Evolutionary conservation across 2,888 invertebrate species (phyloP).

Genomic region (Lasioglossum figueresi): DNA sequence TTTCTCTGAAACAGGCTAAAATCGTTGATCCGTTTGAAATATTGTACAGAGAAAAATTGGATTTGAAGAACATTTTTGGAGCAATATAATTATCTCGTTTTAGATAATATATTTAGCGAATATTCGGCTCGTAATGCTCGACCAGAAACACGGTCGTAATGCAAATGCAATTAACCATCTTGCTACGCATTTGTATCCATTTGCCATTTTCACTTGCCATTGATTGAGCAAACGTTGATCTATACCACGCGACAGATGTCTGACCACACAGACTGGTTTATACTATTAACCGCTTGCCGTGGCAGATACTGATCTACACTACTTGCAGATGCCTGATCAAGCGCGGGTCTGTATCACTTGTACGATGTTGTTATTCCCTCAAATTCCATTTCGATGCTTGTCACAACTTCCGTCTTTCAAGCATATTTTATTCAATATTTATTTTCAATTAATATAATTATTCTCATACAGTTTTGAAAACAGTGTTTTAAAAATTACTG

Average conservation of each 20-base stretch:
- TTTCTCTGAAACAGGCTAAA: neutral
- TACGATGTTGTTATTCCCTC: neutral
- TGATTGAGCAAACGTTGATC: constrained; percentile 35
- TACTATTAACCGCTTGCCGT: constrained; percentile 16
- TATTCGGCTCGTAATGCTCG: neutral
- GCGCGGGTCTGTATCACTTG: neutral
- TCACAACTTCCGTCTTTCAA: neutral
- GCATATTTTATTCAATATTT: neutral
- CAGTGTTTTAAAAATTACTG: neutral
- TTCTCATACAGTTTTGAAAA: neutral
- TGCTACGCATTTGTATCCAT: constrained; percentile 6
- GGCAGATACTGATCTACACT: constrained; percentile 12
- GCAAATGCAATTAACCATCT: neutral
- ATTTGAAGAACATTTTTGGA: neutral
- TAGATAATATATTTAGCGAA: too few relatives aligned
- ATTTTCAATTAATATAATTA: neutral
- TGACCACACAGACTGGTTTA: constrained; percentile 11
- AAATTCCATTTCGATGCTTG: neutral
- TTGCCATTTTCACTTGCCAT: constrained; percentile 28
- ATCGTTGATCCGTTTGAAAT: neutral
- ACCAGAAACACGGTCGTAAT: neutral
- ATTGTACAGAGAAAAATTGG: neutral
- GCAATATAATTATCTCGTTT: neutral
- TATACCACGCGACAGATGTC: constrained; percentile 16
- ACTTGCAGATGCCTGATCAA: constrained; percentile 1